Conservation (phyloP, 2,888 invertebrate species). For the Callyntrura guangdongensis region DNA sequence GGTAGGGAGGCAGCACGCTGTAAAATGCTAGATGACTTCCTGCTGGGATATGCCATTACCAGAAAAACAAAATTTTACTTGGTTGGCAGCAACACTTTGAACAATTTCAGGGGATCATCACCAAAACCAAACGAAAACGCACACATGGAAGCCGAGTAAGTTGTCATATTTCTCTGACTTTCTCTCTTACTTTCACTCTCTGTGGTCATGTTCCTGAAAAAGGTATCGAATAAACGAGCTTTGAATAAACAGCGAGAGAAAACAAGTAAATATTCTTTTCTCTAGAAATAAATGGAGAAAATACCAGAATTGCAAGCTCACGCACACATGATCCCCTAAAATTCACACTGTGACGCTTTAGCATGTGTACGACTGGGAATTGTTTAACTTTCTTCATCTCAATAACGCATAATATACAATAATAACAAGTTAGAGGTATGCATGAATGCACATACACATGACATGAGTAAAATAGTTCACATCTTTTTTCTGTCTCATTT, state of each 20-base stretch:
- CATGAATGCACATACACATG: not conserved
- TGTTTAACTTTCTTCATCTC: conserved; percentile 74
- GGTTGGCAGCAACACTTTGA: not conserved
- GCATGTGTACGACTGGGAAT: conserved; percentile 75
- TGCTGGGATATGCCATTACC: conserved; percentile 61
- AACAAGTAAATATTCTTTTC: not conserved
- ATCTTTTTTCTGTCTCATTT: conserved; percentile 16
- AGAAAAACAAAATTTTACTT: not conserved
- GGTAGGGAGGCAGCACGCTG: conserved; percentile 3
- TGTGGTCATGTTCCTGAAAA: too few species aligned
- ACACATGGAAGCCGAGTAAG: not conserved
- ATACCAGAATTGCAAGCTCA: not conserved
- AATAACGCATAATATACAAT: conserved; percentile 30
- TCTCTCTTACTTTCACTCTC: not conserved
- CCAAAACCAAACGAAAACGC: not conserved
- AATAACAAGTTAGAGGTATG: not conserved
- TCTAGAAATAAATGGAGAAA: not conserved
- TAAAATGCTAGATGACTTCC: conserved; percentile 57
- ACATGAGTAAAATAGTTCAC: not conserved
- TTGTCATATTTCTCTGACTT: conserved; percentile 14
- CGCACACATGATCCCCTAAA: not conserved
- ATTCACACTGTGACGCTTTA: conserved; percentile 67
- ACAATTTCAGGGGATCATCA: not conserved
- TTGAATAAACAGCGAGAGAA: not conserved
- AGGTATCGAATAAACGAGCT: conserved; percentile 22